Conservation (phyloP, 2,113 vertebrate genomes). For the Peucedramus taeniatus region DNA sequence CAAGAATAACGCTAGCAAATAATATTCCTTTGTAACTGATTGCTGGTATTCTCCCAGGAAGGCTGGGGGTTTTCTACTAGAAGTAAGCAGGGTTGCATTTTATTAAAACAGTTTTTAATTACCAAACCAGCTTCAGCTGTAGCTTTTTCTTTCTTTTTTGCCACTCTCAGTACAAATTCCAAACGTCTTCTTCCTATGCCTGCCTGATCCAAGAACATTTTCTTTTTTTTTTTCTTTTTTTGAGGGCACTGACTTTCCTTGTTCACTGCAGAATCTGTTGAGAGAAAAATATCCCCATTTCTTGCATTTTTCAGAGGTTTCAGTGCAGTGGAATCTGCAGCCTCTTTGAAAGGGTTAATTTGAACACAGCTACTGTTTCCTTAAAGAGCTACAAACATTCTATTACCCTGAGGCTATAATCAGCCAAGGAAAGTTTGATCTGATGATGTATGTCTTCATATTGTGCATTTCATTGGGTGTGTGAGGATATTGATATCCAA, state of each 20-base stretch:
- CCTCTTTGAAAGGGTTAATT: constrained; percentile 46
- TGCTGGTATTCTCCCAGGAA: constrained; percentile 65
- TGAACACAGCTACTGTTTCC: constrained; percentile 30
- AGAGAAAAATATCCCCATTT: constrained; percentile 27
- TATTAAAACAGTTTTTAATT: constrained; percentile 64
- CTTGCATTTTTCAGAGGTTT: constrained; percentile 41
- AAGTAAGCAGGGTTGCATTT: constrained; percentile 55
- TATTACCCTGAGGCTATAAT: constrained; percentile 55
- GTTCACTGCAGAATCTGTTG: background rate
- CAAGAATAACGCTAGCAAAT: constrained; percentile 60
- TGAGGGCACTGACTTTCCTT: background rate
- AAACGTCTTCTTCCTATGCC: background rate
- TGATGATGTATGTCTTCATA: constrained; percentile 67
- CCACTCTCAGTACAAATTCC: constrained; percentile 41
- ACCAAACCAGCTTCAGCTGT: constrained; percentile 47
- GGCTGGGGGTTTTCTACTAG: constrained; percentile 47
- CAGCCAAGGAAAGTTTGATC: constrained; percentile 64
- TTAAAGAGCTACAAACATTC: constrained; percentile 63
- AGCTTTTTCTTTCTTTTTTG: constrained; percentile 42
- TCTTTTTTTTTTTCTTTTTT: background rate
- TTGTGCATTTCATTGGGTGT: constrained; percentile 43
- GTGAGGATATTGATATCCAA: constrained; percentile 33
- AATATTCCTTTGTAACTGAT: constrained; percentile 68
- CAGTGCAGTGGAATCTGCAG: background rate
- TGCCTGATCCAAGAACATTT: background rate